phyloP scores from a whole-genome alignment of 2,113 vertebrate species.

The Oryzias javanicus region DNA sequence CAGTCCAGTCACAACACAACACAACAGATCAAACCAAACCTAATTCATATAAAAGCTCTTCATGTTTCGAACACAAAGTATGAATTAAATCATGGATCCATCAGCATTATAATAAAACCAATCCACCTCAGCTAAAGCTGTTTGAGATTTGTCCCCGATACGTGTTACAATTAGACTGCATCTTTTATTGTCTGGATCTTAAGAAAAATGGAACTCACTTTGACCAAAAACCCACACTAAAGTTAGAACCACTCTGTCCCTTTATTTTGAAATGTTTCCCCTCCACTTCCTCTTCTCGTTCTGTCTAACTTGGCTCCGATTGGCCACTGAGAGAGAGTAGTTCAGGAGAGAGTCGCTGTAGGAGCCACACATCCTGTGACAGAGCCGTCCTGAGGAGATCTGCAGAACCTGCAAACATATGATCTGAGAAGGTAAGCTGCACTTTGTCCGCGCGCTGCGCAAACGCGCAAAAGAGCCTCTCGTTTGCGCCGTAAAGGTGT shows the following conservation, averaged over 20 bases:
- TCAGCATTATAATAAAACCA: too few species aligned
- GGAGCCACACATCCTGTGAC: background rate
- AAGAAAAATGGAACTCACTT: too few species aligned
- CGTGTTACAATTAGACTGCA: too few species aligned
- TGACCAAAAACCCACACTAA: too few species aligned
- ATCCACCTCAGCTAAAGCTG: too few species aligned
- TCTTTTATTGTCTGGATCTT: too few species aligned
- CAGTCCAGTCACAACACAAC: too few species aligned
- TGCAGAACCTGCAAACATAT: constrained; percentile 17
- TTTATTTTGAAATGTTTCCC: constrained; percentile 23
- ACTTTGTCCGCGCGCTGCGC: background rate
- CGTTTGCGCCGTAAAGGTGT: background rate
- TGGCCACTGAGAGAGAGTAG: constrained; percentile 18
- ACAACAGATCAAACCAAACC: too few species aligned
- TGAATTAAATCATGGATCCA: too few species aligned
- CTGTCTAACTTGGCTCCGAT: background rate
- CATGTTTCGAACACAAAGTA: too few species aligned
- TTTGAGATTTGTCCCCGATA: too few species aligned
- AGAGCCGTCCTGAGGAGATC: constrained; percentile 35
- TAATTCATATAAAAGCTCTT: too few species aligned
- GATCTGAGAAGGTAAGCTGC: constrained; percentile 48
- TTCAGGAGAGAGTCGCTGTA: constrained; percentile 17
- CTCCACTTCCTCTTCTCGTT: background rate
- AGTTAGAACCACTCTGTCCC: background rate
- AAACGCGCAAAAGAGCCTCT: background rate